Evolutionary conservation across 2,888 invertebrate species (phyloP).

Genomic region (Microplitis manilae): DNA sequence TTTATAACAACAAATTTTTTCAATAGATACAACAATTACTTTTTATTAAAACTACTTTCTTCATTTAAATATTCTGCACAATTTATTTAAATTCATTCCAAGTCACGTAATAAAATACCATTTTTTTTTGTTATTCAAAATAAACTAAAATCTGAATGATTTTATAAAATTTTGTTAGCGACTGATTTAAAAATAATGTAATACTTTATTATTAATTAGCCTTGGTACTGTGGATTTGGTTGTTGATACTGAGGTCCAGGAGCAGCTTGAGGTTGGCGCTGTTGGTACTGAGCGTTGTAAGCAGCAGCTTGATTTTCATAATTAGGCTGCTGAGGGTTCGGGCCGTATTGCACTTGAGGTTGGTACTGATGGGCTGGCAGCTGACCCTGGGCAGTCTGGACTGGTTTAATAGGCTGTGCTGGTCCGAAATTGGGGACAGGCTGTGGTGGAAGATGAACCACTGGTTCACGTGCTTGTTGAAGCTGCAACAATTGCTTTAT

Average conservation of each 20-base stretch:
- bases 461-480: slow-evolving; percentile 62
- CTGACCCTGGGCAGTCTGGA: slow-evolving; percentile 52
- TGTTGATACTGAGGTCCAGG: slow-evolving; percentile 19
- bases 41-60: background rate
- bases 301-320: slow-evolving; percentile 55
- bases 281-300: slow-evolving; percentile 48
- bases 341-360: slow-evolving; percentile 60
- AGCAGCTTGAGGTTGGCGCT: slow-evolving; percentile 31
- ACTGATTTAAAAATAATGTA: no score
- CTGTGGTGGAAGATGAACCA: slow-evolving; percentile 62
- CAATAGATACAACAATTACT: background rate
- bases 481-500: slow-evolving; percentile 64
- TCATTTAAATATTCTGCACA: background rate
- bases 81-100: background rate
- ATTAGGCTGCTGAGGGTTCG: slow-evolving; percentile 59
- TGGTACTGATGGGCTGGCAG: slow-evolving; percentile 50
- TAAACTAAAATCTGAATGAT: no score
- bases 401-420: slow-evolving; percentile 42
- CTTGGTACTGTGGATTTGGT: slow-evolving; percentile 46
- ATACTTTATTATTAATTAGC: slow-evolving; percentile 49
- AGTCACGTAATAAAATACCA: background rate
- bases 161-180: background rate
- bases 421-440: slow-evolving; percentile 56
- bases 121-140: background rate
- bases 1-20: background rate